Evolutionary conservation across 2,113 vertebrate genomes (phyloP).

Genomic region (Leptobrachium ailaonicum): DNA sequence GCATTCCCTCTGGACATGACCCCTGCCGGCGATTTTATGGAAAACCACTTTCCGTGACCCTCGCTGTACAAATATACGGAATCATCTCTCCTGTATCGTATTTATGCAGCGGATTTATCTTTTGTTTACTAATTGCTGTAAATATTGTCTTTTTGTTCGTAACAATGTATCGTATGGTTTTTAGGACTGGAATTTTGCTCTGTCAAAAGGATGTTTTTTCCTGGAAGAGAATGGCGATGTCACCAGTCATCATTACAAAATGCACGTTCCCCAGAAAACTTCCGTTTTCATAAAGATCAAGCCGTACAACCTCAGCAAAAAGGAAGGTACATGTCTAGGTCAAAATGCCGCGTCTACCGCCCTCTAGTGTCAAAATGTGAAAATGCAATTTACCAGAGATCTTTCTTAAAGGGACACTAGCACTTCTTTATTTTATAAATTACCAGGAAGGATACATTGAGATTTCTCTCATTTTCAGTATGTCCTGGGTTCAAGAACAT

Average conservation of each 20-base stretch:
- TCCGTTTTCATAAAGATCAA: constrained; percentile 78
- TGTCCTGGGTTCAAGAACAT: no score
- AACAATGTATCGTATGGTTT: background rate
- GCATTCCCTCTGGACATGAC: no score
- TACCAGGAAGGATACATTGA: no score
- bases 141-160: background rate
- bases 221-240: constrained; percentile 81
- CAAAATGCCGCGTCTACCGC: background rate
- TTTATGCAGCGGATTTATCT: background rate
- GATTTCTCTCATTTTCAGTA: no score
- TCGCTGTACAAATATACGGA: no score
- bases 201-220: constrained; percentile 85
- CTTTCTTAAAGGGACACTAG: no score
- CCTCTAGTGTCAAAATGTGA: constrained; percentile 5
- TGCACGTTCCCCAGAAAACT: constrained; percentile 76
- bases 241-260: constrained; percentile 79
- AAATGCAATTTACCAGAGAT: background rate
- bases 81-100: no score
- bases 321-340: constrained; percentile 56
- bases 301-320: constrained; percentile 70
- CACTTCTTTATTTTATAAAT: no score
- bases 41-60: no score
- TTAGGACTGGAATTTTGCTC: constrained; percentile 79
- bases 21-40: no score
- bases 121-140: background rate